phyloP scores from a whole-genome alignment of 2,113 vertebrate species.

The Ranitomeya imitator region DNA sequence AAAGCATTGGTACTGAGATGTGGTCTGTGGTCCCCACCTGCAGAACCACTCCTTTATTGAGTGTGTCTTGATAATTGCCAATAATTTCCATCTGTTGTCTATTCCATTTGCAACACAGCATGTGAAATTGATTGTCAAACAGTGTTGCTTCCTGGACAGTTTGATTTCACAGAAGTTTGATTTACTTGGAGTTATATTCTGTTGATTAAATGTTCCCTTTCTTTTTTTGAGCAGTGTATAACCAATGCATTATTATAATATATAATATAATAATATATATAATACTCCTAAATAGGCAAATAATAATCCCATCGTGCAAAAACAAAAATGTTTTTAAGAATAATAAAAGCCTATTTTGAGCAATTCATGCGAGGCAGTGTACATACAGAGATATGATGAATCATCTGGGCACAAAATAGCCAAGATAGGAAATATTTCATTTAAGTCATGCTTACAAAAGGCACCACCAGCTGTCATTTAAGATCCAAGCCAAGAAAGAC shows the following conservation, averaged over 20 bases:
- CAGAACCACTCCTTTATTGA: no score
- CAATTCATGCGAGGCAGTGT: background rate
- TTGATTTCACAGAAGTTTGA: no score
- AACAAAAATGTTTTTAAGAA: background rate
- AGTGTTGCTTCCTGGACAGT: no score
- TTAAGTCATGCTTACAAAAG: background rate
- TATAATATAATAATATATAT: no score
- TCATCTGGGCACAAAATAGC: background rate
- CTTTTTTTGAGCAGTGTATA: background rate
- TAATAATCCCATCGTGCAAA: background rate
- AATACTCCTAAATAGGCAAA: background rate
- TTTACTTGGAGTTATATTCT: no score
- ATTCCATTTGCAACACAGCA: no score
- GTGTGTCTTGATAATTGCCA: no score
- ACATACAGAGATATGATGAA: background rate
- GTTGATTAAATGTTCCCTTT: no score
- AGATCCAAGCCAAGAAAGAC: background rate
- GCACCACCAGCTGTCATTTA: background rate
- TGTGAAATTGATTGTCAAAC: no score
- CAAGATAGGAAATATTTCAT: background rate
- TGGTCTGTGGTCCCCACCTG: no score
- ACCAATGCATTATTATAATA: conserved; percentile 1
- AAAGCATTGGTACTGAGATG: no score
- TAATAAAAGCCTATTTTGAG: background rate
- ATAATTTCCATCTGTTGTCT: no score